These are phyloP conservation scores for Mus spretus DNA, from an alignment of 2,797 vertebrate species.

Conservation along the genomic window DNA sequence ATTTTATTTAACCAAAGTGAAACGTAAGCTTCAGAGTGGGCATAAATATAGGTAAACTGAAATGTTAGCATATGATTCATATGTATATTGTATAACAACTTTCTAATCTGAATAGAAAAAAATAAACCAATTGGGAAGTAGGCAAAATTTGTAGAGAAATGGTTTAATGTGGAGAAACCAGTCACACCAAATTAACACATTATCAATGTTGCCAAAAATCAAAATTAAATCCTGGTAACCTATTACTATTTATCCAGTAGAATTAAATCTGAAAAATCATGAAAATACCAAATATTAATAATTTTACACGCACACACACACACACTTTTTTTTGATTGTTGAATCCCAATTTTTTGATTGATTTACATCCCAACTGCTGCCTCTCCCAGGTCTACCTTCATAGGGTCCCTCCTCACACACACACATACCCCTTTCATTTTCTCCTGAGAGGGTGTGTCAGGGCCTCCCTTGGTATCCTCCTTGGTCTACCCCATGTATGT, in stretches of 20 bases:
- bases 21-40: background rate
- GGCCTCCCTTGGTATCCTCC: background rate
- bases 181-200: background rate
- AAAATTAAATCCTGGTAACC: no score
- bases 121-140: background rate
- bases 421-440: background rate
- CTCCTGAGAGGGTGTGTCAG: background rate
- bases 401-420: background rate
- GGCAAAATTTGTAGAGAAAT: background rate
- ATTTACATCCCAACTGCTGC: no score
- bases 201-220: background rate
- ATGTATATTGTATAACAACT: background rate
- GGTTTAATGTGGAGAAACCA: background rate
- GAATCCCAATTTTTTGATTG: no score
- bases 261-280: background rate
- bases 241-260: background rate
- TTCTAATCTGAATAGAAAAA: background rate
- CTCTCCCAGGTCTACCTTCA: background rate
- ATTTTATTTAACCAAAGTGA: background rate
- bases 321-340: no score
- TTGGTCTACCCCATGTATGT: background rate
- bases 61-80: background rate
- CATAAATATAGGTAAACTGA: background rate
- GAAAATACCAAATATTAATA: background rate
- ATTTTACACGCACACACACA: background rate